Evolutionary conservation across 2,888 invertebrate genomes (phyloP).

Genomic region (Theristus sp.): DNA sequence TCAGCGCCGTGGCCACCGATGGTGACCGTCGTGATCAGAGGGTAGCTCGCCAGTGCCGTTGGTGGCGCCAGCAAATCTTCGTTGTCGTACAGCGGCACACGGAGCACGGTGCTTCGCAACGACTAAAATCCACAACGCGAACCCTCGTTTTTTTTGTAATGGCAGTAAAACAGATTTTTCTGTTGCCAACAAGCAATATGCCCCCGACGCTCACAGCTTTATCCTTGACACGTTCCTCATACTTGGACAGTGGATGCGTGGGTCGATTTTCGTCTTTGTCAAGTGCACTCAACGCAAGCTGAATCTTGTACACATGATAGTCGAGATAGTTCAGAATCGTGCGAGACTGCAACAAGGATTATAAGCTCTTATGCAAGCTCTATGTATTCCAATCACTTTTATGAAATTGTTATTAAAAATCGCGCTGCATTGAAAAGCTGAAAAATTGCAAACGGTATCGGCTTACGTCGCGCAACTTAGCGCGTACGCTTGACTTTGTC

Average conservation of each 20-base stretch:
- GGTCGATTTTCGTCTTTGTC: not conserved
- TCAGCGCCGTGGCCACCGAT: not conserved
- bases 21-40: not conserved
- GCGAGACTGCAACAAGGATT: not conserved
- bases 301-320: conserved; percentile 6
- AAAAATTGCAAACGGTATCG: not conserved
- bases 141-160: too few relatives aligned
- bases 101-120: conserved; percentile 1
- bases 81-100: conserved; percentile 1
- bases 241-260: conserved; percentile 2
- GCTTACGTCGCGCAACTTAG: not conserved
- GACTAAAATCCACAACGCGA: not conserved
- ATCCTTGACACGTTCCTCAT: conserved; percentile 4
- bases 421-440: not conserved
- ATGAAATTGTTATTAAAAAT: not conserved
- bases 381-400: not conserved
- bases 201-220: conserved; percentile 1
- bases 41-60: not conserved
- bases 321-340: not conserved
- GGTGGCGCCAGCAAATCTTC: not conserved
- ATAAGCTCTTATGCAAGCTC: too few relatives aligned
- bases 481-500: not conserved
- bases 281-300: not conserved
- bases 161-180: too few relatives aligned
- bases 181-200: too few relatives aligned